A percentile compares a stretch with the other conserved stretches of the same genome.
phyloP scores from a whole-genome alignment of 2,888 invertebrate genomes.

The Epirrhoe alternata region DNA sequence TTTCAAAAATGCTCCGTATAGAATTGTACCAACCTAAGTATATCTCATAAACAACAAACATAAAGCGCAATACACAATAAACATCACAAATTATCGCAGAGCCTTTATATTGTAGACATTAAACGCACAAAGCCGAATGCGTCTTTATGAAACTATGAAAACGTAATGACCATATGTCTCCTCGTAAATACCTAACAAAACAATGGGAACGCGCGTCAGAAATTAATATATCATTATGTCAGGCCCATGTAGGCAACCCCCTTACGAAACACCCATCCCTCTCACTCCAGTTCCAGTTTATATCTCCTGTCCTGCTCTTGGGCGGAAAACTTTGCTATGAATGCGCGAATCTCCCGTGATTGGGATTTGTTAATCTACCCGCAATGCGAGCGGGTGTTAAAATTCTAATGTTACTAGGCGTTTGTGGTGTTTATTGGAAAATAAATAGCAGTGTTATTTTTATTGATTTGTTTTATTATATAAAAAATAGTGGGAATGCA shows the following conservation, averaged over 20 bases:
- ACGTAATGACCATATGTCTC: constrained; percentile 84
- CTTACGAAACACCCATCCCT: constrained; percentile 53
- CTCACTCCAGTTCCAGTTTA: constrained; percentile 36
- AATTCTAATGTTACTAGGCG: constrained; percentile 70
- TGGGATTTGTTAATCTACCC: constrained; percentile 81
- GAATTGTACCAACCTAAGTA: background rate
- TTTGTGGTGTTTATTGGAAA: constrained; percentile 1
- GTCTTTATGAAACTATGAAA: constrained; percentile 84
- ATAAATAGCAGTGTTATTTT: background rate
- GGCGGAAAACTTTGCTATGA: constrained; percentile 75
- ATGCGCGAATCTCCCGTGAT: constrained; percentile 77
- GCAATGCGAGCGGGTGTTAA: constrained; percentile 68
- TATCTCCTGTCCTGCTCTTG: constrained; percentile 53
- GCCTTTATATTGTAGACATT: constrained; percentile 69
- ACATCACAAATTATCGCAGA: constrained; percentile 67
- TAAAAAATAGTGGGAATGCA: too few species aligned
- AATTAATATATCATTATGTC: constrained; percentile 86
- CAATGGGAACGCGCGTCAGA: constrained; percentile 81
- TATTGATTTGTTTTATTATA: too few species aligned
- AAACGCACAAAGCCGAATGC: constrained; percentile 71
- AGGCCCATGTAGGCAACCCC: constrained; percentile 74
- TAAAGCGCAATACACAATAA: constrained; percentile 47
- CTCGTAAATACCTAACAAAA: constrained; percentile 82
- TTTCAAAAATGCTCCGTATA: background rate
- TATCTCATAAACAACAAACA: constrained; percentile 17